phyloP scores from a whole-genome alignment of 2,888 invertebrate species.

The Meandrusa payeni region DNA sequence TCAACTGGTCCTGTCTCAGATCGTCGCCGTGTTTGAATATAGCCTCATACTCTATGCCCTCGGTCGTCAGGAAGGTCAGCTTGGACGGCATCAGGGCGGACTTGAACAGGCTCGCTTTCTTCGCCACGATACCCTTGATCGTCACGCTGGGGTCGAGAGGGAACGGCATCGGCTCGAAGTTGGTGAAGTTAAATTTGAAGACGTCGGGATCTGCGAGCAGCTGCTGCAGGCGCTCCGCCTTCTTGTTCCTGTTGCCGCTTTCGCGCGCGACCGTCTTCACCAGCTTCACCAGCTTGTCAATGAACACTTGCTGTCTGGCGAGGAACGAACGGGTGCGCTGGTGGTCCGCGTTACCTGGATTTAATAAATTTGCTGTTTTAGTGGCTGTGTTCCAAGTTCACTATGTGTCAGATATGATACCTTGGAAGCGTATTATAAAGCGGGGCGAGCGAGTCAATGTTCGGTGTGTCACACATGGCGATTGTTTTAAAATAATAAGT shows the following conservation, averaged over 20 bases:
- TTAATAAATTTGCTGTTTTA: too few species aligned
- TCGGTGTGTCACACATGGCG: too few species aligned
- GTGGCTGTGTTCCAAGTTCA: too few species aligned
- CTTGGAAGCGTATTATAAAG: too few species aligned
- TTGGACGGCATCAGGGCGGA: slow-evolving; percentile 97
- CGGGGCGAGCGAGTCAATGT: too few species aligned
- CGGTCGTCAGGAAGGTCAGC: slow-evolving; percentile 91
- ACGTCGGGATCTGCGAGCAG: slow-evolving; percentile 89
- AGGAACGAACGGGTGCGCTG: slow-evolving; percentile 89
- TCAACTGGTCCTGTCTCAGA: slow-evolving; percentile 97
- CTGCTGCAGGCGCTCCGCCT: slow-evolving; percentile 93
- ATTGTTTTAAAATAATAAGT: too few species aligned
- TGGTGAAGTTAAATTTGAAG: slow-evolving; percentile 92
- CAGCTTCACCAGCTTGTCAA: slow-evolving; percentile 93
- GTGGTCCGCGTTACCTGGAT: slow-evolving; percentile 83
- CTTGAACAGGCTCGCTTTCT: slow-evolving; percentile 96
- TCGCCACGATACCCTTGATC: slow-evolving; percentile 93
- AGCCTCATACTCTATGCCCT: slow-evolving; percentile 92
- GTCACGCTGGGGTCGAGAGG: slow-evolving; percentile 95
- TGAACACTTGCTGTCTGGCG: slow-evolving; percentile 92
- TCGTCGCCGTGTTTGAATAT: slow-evolving; percentile 99
- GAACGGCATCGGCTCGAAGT: slow-evolving; percentile 95
- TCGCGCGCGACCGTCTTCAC: slow-evolving; percentile 94
- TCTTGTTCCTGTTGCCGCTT: slow-evolving; percentile 94
- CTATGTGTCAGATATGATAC: too few species aligned